These are phyloP conservation scores for Pygocentrus nattereri DNA, from an alignment of 2,797 vertebrate genomes.

Conservation along the genomic window DNA sequence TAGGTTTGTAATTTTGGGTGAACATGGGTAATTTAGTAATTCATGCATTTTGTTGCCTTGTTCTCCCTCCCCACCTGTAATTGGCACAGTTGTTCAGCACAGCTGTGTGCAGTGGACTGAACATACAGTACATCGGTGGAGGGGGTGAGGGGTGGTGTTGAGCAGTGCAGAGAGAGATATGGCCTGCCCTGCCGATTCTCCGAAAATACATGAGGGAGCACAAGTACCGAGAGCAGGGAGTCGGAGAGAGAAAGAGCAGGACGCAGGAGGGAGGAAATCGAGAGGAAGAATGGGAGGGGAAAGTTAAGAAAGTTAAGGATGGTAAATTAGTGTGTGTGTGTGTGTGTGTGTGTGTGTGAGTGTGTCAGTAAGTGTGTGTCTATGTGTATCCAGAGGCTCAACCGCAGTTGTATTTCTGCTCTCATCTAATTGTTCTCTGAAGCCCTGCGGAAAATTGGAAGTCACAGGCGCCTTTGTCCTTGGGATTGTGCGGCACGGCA, in stretches of 20 bases:
- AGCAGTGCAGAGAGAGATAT: slow-evolving; percentile 10
- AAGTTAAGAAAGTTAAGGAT: neutral
- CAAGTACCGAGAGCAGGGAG: slow-evolving; percentile 21
- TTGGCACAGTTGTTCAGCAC: slow-evolving; percentile 64
- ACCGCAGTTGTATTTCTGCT: slow-evolving; percentile 67
- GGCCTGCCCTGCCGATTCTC: slow-evolving; percentile 18
- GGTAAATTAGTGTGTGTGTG: slow-evolving; percentile 14
- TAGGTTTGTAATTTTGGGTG: slow-evolving; percentile 73
- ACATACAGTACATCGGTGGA: slow-evolving; percentile 35
- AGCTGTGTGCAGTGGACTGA: slow-evolving; percentile 62
- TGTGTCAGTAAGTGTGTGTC: neutral
- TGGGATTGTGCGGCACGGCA: slow-evolving; percentile 73
- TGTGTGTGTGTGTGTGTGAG: neutral
- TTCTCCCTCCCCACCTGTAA: slow-evolving; percentile 68
- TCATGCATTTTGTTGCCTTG: slow-evolving; percentile 65
- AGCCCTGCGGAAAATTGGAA: slow-evolving; percentile 70
- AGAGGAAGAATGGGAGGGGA: neutral
- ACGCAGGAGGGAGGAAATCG: slow-evolving; percentile 20
- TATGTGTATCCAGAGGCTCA: slow-evolving; percentile 63
- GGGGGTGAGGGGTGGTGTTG: slow-evolving; percentile 17
- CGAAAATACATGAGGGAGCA: slow-evolving; percentile 28
- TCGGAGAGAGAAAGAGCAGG: neutral
- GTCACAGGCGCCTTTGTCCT: slow-evolving; percentile 78
- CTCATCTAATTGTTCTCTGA: slow-evolving; percentile 75
- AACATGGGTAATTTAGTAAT: slow-evolving; percentile 76